These are phyloP conservation scores for Ephialtes manifestator DNA, from an alignment of 2,888 invertebrate genomes.

Conservation along the genomic window DNA sequence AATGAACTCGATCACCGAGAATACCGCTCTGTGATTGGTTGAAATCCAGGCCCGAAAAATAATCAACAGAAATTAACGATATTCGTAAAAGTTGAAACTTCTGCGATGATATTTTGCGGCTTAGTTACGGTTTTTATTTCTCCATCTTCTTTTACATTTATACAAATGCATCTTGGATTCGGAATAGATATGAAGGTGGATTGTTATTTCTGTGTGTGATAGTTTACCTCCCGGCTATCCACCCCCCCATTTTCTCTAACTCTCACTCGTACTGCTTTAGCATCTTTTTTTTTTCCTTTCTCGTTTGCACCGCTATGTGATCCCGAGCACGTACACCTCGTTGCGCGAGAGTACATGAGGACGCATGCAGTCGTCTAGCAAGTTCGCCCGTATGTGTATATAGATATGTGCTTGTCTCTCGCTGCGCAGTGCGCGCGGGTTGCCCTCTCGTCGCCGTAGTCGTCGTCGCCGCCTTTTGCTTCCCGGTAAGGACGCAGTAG, in stretches of 20 bases:
- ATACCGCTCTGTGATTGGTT: too few species aligned
- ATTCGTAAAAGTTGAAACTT: too few species aligned
- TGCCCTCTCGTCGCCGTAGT: slow-evolving; percentile 45
- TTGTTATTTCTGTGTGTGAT: neutral
- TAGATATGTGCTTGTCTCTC: slow-evolving; percentile 15
- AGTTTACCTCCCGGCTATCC: neutral
- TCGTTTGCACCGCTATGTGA: slow-evolving; percentile 11
- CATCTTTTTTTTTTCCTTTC: slow-evolving; percentile 24
- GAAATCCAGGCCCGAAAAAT: too few species aligned
- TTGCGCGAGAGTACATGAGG: slow-evolving; percentile 41
- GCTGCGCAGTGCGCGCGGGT: slow-evolving; percentile 38
- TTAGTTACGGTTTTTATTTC: slow-evolving; percentile 43
- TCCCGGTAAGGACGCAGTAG: slow-evolving; percentile 66
- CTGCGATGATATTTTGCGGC: too few species aligned
- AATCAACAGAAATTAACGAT: too few species aligned
- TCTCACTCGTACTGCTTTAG: neutral
- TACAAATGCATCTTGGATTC: neutral
- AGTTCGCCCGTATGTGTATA: slow-evolving; percentile 30
- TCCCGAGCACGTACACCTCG: slow-evolving; percentile 52
- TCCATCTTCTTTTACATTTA: slow-evolving; percentile 14
- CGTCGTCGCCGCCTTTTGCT: slow-evolving; percentile 54
- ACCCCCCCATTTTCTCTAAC: slow-evolving; percentile 8
- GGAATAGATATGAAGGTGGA: neutral
- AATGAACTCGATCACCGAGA: too few species aligned
- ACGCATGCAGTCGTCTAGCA: slow-evolving; percentile 39